These are phyloP conservation scores for Dastarcus helophoroides DNA, from an alignment of 2,888 invertebrate genomes.

Conservation along the genomic window DNA sequence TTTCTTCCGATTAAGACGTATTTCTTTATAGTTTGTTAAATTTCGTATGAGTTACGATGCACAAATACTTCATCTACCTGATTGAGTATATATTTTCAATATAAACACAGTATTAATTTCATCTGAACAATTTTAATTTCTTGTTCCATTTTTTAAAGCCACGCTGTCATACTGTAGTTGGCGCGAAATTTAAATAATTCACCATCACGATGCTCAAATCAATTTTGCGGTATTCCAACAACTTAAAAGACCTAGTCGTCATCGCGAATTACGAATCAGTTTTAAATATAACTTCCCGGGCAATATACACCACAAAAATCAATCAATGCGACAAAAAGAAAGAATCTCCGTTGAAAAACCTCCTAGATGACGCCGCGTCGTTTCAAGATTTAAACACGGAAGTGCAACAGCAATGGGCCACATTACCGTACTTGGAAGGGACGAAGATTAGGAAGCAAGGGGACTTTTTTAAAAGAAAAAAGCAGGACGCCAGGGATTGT, in stretches of 20 bases:
- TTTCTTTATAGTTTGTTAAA: background rate
- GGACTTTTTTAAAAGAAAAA: conserved; percentile 30
- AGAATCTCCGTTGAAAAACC: conserved; percentile 41
- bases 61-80: conserved; percentile 5
- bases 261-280: too few relatives aligned
- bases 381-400: conserved; percentile 40
- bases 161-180: too few relatives aligned
- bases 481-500: conserved; percentile 51
- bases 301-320: too few relatives aligned
- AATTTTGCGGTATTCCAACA: too few relatives aligned
- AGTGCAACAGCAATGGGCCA: conserved; percentile 48
- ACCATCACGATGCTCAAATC: too few relatives aligned
- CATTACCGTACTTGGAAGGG: conserved; percentile 46
- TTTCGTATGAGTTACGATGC: background rate
- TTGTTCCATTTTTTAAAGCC: too few relatives aligned
- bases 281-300: too few relatives aligned
- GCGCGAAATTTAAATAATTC: too few relatives aligned
- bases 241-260: too few relatives aligned
- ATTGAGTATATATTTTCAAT: conserved; percentile 11
- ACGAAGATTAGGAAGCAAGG: conserved; percentile 33
- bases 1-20: too few relatives aligned
- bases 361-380: conserved; percentile 50
- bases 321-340: conserved; percentile 12
- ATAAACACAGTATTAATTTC: too few relatives aligned
- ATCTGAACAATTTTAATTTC: too few relatives aligned